Evolutionary conservation across 2,888 invertebrate genomes (phyloP), one percentile per base, ranked within the genome.

Genomic region (Aplocera efformata): DNA sequence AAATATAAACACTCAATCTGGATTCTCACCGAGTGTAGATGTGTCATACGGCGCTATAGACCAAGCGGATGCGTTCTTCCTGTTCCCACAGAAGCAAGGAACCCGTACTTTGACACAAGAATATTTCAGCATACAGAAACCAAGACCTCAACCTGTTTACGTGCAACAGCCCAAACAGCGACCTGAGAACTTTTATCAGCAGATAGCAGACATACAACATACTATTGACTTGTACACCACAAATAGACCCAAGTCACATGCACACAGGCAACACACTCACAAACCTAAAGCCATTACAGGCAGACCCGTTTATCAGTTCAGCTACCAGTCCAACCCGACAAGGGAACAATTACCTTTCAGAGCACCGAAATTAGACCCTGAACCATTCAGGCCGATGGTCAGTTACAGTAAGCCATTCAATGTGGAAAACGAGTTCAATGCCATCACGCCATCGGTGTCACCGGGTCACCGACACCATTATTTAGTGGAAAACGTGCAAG

Each of bases 301-400:
- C 1, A 90, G 91, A 62, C 92, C 93, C 0, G 77, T 83, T 1
- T 94, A 94, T 65, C 94, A 94, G 64, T 94, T 92, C 67, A 93
- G 92, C 60, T 94, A 92, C 63, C 92, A 94, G 64, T 89, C 91
- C 0, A 88, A 91, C 6, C 74, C 72, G 11, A 77, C 86, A 49
- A 86, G 80, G 6, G 88, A 89, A 24, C 82, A 86, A 30, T 54
- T 79, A 10, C 78, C 80, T 1, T 88, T 89, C 73, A 70, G 89
- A 25, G 89, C 88, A 13, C 89, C 89, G 0, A 86, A 89, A 49
- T 72, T 90, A 50, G 91, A 90, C 46, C 85, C 90, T 1, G 91
- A 91, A 60, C 92, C 91, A 1, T 91, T 92, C 62, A 83, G 91
- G 40, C 91, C 92, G 3, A 91, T 92, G 91, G 90, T 92, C 9